phyloP scores from a whole-genome alignment of 2,113 vertebrate species.

The Cottus gobio region DNA sequence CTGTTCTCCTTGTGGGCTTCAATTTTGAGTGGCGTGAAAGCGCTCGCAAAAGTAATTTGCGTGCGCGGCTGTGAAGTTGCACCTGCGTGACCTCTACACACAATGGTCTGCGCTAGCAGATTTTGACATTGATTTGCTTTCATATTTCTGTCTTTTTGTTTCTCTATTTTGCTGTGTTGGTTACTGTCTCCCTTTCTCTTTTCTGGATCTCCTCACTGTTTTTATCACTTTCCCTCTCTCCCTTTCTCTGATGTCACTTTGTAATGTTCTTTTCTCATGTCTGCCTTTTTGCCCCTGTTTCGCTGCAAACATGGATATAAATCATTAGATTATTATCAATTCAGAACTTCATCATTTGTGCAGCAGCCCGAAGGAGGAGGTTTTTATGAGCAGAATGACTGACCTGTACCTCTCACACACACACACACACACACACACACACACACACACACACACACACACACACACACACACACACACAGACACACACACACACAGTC shows the following conservation, averaged over 20 bases:
- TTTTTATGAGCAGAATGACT: conserved; percentile 40
- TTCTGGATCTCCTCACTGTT: conserved; percentile 28
- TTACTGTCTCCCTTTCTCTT: neutral
- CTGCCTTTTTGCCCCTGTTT: neutral
- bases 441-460: conserved; percentile 29
- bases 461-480: conserved; percentile 14
- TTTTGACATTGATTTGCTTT: no score
- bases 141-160: neutral
- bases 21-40: no score
- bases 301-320: conserved; percentile 33
- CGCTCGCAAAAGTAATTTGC: no score
- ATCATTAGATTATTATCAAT: conserved; percentile 62
- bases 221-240: neutral
- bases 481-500: conserved; percentile 26
- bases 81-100: no score
- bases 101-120: no score
- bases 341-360: conserved; percentile 54
- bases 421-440: conserved; percentile 16
- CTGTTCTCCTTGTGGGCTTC: no score
- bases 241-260: conserved; percentile 14
- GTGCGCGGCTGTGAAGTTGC: no score
- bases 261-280: conserved; percentile 22
- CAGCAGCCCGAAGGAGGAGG: conserved; percentile 15
- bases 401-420: conserved; percentile 47
- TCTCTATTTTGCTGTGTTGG: neutral